phyloP scores from a whole-genome alignment of 2,888 invertebrate species.

The Cephus nigrinus region DNA sequence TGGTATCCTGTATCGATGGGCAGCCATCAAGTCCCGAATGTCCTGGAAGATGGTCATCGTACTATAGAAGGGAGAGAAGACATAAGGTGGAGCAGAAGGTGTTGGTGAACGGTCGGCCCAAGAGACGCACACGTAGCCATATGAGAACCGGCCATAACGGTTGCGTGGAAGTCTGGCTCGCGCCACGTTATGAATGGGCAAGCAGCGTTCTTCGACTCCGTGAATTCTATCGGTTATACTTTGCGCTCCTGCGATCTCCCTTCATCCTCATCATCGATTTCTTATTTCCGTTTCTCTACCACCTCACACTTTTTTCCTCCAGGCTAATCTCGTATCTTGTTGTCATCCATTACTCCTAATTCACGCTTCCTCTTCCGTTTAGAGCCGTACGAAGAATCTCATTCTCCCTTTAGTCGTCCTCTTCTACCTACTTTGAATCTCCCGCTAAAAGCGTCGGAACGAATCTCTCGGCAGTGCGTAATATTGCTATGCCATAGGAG shows the following conservation, averaged over 20 bases:
- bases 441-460: neutral
- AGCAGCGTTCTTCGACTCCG: neutral
- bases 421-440: neutral
- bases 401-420: neutral
- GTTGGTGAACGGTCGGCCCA: neutral
- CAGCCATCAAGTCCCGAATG: neutral
- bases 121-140: conserved; percentile 41
- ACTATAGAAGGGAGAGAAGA: neutral
- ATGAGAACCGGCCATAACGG: conserved; percentile 33
- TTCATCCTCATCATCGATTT: neutral
- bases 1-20: neutral
- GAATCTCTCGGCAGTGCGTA: neutral
- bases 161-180: conserved; percentile 21
- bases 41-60: neutral
- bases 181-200: conserved; percentile 8
- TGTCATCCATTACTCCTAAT: neutral
- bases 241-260: neutral
- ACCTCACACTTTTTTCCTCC: neutral
- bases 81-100: neutral
- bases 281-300: neutral
- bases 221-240: conserved; percentile 7
- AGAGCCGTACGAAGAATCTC: neutral
- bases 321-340: neutral
- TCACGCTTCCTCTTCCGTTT: neutral
- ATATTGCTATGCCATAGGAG: conserved; percentile 2